Conservation (phyloP, 2,888 invertebrate genomes). For the Dendrolimus houi region DNA sequence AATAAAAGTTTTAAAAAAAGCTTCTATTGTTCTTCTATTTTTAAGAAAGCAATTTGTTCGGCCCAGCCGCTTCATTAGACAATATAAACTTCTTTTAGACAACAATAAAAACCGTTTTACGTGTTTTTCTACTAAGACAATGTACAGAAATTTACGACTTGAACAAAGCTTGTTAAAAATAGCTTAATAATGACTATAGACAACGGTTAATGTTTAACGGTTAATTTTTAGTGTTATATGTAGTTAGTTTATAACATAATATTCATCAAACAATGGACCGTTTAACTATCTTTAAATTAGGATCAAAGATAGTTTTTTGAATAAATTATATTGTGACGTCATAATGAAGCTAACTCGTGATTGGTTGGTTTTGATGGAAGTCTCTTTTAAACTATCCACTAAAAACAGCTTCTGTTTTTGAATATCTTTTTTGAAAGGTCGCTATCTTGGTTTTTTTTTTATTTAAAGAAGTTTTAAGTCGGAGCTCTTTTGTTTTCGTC, state of each 20-base stretch:
- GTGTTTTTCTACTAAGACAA: slow-evolving; percentile 33
- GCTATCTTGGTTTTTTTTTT: too few relatives aligned
- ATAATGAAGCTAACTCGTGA: not conserved
- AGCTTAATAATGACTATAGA: slow-evolving; percentile 39
- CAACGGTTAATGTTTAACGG: slow-evolving; percentile 33
- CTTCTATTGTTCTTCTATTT: slow-evolving; percentile 14
- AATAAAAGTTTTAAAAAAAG: not conserved
- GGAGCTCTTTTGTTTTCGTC: too few relatives aligned
- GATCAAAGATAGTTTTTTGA: slow-evolving; percentile 10
- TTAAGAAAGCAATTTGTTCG: slow-evolving; percentile 34
- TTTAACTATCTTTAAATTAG: slow-evolving; percentile 11
- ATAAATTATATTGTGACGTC: not conserved
- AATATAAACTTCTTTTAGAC: slow-evolving; percentile 58
- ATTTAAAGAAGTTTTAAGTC: too few relatives aligned
- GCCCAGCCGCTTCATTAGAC: slow-evolving; percentile 33
- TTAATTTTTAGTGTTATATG: slow-evolving; percentile 23
- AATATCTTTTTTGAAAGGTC: too few relatives aligned
- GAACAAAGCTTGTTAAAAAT: slow-evolving; percentile 47
- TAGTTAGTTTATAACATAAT: slow-evolving; percentile 20
- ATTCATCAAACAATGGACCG: slow-evolving; percentile 17
- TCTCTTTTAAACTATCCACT: not conserved
- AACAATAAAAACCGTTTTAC: slow-evolving; percentile 57
- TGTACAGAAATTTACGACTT: slow-evolving; percentile 51
- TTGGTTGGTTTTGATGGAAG: not conserved
- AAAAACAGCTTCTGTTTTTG: not conserved